Base-by-base conservation (phyloP, 2,113 vertebrate species). In the Phaetusa simplex region DNA sequence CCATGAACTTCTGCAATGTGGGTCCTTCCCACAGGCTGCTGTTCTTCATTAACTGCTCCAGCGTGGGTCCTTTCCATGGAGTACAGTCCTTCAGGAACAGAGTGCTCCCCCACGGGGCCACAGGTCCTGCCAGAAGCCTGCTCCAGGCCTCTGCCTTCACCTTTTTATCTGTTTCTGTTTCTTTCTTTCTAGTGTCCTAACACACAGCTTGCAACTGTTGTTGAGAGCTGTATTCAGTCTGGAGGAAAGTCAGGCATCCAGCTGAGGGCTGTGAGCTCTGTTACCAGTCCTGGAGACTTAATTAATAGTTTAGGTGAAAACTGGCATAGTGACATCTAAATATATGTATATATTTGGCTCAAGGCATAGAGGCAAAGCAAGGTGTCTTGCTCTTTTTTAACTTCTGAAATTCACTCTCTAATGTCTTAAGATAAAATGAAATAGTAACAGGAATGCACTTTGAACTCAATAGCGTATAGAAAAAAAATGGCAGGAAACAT, bases 1-100 rank as follows among this genome's bases (percentile, higher is more conserved):
- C 4, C 8, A 58, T 0, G 0, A 79, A 32, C 12, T 67, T 50
- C 43, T 36, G 24, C 67, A 47, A 16, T 1, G 0, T 6, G 1
- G 14, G 5, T 56, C 23, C 32, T 64, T 83, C 32, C 23, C 22
- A 23, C 1, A 4, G 17, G 7, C 23, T 83, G 11, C 30, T 15
- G 15, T 55, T 78, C 38, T 61, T 43, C 40, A 50, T 3, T 0
- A 67, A 43, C 40, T 83, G 4, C 23, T 91, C 26, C 30, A 47
- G 10, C 3, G 0, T 29, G 18, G 2, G 7, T 42, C 21, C 29
- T 42, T 42, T 66, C 17, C 26, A 29, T 12, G 24, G 4, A 17
- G 20, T 56, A 34, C 8, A 73, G 36, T 36, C 7, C 52, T 52
- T 73, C 32, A 67, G 26, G 36, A 59, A 27, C 4, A 2, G 9